Percentiles rank a stretch among this genome's conserved stretches.
Conservation (phyloP, 2,888 invertebrate genomes). For the Oligia fasciuncula region DNA sequence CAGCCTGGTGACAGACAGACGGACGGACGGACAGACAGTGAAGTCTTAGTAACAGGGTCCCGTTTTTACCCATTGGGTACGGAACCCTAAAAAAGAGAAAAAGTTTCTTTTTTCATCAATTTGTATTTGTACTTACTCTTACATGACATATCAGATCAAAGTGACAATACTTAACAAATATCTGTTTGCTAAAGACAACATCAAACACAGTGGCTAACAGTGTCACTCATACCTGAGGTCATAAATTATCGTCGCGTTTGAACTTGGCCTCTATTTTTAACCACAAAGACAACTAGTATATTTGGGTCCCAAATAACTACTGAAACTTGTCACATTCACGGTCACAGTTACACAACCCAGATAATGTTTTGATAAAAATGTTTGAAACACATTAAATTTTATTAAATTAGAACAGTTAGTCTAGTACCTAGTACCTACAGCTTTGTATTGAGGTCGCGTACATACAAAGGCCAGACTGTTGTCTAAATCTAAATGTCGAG, state of each 20-base stretch:
- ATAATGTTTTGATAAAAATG: constrained; percentile 7
- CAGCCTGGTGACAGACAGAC: too few species aligned
- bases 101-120: too few species aligned
- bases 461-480: constrained; percentile 35
- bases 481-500: background rate
- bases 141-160: too few species aligned
- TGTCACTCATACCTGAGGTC: background rate
- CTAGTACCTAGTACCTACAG: too few species aligned
- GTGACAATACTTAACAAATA: too few species aligned
- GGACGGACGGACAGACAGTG: too few species aligned
- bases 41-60: too few species aligned
- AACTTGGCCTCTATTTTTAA: constrained; percentile 27
- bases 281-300: background rate
- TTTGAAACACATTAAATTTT: background rate
- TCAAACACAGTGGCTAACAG: background rate
- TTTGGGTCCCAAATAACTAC: background rate
- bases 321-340: constrained; percentile 3
- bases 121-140: too few species aligned
- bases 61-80: too few species aligned
- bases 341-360: constrained; percentile 14
- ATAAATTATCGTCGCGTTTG: background rate
- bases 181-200: background rate
- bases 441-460: too few species aligned
- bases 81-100: too few species aligned
- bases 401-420: too few species aligned